Evolutionary conservation across 2,888 invertebrate genomes (phyloP).

Genomic region (Cactoblastis cactorum): DNA sequence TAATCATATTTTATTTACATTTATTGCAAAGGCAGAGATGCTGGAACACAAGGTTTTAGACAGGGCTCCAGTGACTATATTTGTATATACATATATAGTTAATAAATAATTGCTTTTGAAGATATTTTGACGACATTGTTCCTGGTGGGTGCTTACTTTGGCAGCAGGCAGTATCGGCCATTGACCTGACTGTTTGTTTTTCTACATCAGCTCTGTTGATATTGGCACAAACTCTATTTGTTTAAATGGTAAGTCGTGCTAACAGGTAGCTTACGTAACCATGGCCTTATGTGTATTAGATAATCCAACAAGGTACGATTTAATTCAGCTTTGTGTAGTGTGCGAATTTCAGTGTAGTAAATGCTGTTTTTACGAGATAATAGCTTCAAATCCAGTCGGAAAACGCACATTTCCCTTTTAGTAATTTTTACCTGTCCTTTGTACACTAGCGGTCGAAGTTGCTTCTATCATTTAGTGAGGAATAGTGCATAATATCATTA

Average conservation of each 20-base stretch:
- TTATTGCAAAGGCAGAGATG: too few species aligned
- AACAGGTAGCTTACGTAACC: constrained; percentile 59
- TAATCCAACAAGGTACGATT: constrained; percentile 3
- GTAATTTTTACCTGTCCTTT: too few species aligned
- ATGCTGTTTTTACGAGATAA: neutral
- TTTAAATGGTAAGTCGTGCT: constrained; percentile 63
- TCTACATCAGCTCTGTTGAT: constrained; percentile 65
- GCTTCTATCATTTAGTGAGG: too few species aligned
- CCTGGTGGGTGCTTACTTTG: constrained; percentile 67
- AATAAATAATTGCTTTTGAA: too few species aligned
- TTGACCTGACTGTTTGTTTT: constrained; percentile 70
- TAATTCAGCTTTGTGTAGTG: constrained; percentile 5
- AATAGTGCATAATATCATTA: too few species aligned
- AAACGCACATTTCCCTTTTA: neutral
- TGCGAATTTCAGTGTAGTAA: neutral
- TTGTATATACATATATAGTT: too few species aligned
- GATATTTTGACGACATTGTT: constrained; percentile 24
- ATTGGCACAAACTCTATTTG: constrained; percentile 73
- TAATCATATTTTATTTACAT: too few species aligned
- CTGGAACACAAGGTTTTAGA: too few species aligned
- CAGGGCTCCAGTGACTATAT: too few species aligned
- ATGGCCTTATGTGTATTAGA: constrained; percentile 37
- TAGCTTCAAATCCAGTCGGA: neutral
- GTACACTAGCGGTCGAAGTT: too few species aligned
- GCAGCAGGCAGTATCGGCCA: constrained; percentile 62